A percentile compares a stretch with the other conserved stretches of the same genome.
Evolutionary conservation across 2,888 invertebrate genomes (phyloP).

Genomic region (Andrena fulva): DNA sequence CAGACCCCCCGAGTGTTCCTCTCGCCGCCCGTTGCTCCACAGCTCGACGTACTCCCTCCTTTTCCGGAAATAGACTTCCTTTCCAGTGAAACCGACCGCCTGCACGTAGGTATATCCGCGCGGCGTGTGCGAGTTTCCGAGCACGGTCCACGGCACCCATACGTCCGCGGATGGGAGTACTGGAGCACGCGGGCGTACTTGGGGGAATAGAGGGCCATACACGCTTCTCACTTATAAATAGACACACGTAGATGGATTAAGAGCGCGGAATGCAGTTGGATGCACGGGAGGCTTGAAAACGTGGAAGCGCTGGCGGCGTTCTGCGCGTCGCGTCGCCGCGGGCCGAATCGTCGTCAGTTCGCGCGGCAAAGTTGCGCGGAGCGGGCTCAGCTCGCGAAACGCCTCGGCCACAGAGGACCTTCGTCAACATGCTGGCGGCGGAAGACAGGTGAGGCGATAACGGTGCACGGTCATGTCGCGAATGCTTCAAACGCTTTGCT

Average conservation of each 20-base stretch:
- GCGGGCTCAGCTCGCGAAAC: slow-evolving; percentile 40
- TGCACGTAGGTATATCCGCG: not conserved
- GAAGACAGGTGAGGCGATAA: slow-evolving; percentile 77
- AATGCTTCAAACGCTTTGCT: slow-evolving; percentile 23
- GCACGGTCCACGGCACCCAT: not conserved
- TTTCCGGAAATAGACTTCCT: slow-evolving; percentile 74
- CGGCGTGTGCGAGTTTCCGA: not conserved
- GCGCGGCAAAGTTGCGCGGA: slow-evolving; percentile 46
- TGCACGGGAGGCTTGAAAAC: slow-evolving; percentile 62
- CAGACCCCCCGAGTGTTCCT: slow-evolving; percentile 2
- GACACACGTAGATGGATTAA: slow-evolving; percentile 74
- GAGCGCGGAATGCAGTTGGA: slow-evolving; percentile 75
- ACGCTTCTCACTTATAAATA: slow-evolving; percentile 65
- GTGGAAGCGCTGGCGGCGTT: slow-evolving; percentile 57
- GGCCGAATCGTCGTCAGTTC: slow-evolving; percentile 53
- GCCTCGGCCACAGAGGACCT: not conserved
- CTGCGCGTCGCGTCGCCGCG: slow-evolving; percentile 29
- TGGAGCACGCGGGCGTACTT: slow-evolving; percentile 13
- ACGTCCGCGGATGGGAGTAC: slow-evolving; percentile 19
- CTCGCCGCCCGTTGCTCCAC: not conserved
- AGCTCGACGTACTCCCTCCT: slow-evolving; percentile 42
- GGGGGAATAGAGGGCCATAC: slow-evolving; percentile 47
- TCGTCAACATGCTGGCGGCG: slow-evolving; percentile 74
- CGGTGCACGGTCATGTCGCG: slow-evolving; percentile 14
- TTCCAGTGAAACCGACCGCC: slow-evolving; percentile 29